Conservation (phyloP, 2,113 vertebrate genomes). For the Elephantulus edwardii region DNA sequence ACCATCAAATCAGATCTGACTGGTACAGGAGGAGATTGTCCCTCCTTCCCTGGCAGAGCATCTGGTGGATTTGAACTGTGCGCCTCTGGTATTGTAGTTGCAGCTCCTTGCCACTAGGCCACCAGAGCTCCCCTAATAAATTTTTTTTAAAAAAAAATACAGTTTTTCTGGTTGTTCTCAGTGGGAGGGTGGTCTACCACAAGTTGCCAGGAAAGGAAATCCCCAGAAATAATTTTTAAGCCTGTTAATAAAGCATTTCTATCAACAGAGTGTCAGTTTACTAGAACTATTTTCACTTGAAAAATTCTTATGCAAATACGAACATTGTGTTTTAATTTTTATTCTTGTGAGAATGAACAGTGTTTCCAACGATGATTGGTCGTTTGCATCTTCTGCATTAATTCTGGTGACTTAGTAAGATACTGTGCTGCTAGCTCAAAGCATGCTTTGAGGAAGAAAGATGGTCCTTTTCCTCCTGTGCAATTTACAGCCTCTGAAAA, state of each 20-base stretch:
- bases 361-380: background rate
- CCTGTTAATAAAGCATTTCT: constrained; percentile 4
- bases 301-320: constrained; percentile 15
- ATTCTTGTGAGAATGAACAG: background rate
- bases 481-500: too few species aligned
- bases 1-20: too few species aligned
- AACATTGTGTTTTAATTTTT: background rate
- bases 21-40: too few species aligned
- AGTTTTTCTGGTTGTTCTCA: background rate
- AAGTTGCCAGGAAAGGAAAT: background rate
- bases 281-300: constrained; percentile 45
- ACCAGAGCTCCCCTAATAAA: too few species aligned
- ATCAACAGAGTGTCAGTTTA: background rate
- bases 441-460: too few species aligned
- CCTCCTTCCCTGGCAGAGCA: too few species aligned
- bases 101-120: too few species aligned
- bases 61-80: too few species aligned
- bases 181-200: background rate
- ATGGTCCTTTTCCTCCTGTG: too few species aligned
- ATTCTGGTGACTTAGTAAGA: too few species aligned
- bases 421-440: too few species aligned
- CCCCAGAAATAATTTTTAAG: background rate
- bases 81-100: too few species aligned
- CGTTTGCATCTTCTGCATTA: background rate
- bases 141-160: background rate